Conservation (phyloP, 2,888 invertebrate genomes). For the Drosophila planitibia region DNA sequence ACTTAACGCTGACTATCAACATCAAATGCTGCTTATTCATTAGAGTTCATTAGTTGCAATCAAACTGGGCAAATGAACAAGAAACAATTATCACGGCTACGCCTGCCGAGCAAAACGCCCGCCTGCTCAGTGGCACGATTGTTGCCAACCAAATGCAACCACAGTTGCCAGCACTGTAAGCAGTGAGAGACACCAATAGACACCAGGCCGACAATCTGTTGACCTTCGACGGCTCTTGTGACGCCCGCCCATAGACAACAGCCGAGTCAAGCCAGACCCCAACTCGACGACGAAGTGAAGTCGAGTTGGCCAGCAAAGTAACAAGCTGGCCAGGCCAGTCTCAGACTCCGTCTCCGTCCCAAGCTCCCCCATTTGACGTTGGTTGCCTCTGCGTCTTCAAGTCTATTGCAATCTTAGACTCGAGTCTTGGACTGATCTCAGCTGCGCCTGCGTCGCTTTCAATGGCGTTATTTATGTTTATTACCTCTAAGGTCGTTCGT, state of each 20-base stretch:
- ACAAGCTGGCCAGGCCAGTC: constrained; percentile 37
- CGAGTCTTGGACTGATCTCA: constrained; percentile 63
- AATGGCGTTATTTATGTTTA: constrained; percentile 83
- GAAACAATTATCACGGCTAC: constrained; percentile 81
- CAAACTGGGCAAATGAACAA: constrained; percentile 78
- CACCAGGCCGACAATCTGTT: constrained; percentile 79
- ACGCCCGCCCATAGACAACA: constrained; percentile 71
- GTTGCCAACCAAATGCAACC: constrained; percentile 14
- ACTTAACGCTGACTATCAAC: constrained; percentile 14
- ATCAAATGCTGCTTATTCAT: constrained; percentile 61
- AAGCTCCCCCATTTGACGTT: constrained; percentile 18
- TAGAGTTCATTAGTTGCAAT: constrained; percentile 80
- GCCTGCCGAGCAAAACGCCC: constrained; percentile 50
- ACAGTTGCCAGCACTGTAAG: constrained; percentile 21
- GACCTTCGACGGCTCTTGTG: constrained; percentile 76
- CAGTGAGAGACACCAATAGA: constrained; percentile 60
- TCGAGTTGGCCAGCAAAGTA: constrained; percentile 58
- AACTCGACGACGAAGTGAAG: constrained; percentile 28
- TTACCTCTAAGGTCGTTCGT: constrained; percentile 82
- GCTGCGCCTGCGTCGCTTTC: constrained; percentile 77
- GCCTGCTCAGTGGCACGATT: constrained; percentile 54
- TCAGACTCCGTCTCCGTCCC: constrained; percentile 2
- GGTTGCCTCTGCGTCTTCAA: constrained; percentile 23
- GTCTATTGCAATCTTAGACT: constrained; percentile 62
- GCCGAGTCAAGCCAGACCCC: constrained; percentile 32